Percentiles rank a stretch among this genome's conserved stretches.
These are phyloP conservation scores for Hydrozoanthus tunicans DNA, from an alignment of 64 coral and sea anemone genomes.

Conservation along the genomic window DNA sequence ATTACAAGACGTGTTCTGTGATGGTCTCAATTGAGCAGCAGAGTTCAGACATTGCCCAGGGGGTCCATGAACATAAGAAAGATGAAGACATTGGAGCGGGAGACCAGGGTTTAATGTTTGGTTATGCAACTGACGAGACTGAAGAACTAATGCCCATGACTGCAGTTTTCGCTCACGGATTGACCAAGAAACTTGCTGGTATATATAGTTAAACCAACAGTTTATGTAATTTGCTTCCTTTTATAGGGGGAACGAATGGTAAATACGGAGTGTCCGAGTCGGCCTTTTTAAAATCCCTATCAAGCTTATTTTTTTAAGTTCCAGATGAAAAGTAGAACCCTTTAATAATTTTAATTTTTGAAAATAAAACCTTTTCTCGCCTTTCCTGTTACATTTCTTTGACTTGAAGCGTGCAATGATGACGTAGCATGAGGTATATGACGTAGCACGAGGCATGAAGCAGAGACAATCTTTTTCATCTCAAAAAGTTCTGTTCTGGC, in stretches of 20 bases:
- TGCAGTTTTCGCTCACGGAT: slow-evolving; percentile 48
- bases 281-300: background rate
- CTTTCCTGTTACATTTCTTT: too few relatives aligned
- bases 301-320: background rate
- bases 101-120: slow-evolving; percentile 85
- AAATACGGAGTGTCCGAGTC: background rate
- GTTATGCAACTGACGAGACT: slow-evolving; percentile 78
- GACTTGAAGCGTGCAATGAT: too few relatives aligned
- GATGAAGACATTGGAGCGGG: slow-evolving; percentile 83
- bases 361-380: too few relatives aligned
- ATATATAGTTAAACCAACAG: background rate
- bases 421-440: too few relatives aligned
- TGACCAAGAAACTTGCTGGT: slow-evolving; percentile 65
- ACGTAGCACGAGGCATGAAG: too few relatives aligned
- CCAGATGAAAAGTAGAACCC: too few relatives aligned
- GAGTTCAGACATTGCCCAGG: slow-evolving; percentile 77
- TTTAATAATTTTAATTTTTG: too few relatives aligned
- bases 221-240: background rate
- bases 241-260: background rate
- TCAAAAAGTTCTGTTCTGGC: too few relatives aligned
- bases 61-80: slow-evolving; percentile 57
- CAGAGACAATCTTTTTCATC: too few relatives aligned
- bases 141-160: slow-evolving; percentile 70
- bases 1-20: slow-evolving; percentile 81
- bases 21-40: slow-evolving; percentile 72